Base-by-base conservation (phyloP, 1,140 invertebrate species). In the Halictus rubicundus region DNA sequence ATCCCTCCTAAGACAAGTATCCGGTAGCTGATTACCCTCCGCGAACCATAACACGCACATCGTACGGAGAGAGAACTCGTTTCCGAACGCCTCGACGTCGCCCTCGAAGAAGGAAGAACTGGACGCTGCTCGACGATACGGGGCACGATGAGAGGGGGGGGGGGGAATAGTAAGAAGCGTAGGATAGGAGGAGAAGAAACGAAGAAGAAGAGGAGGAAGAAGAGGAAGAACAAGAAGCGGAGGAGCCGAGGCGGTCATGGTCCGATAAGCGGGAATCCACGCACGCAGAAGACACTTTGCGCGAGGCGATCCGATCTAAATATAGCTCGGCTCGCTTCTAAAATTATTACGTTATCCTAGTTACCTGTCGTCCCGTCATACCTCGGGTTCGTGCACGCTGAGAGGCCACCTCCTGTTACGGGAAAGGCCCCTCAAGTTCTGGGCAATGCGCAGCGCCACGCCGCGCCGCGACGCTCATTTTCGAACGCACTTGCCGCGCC, bases 261-360 rank as follows among this genome's bases (percentile, higher is more conserved):
- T 88, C 85, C 88, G 86, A 87, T 89, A 88, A 89, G 80, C 83
- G 70, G 68, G 81, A 87, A 88, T 86, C 86, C 84, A 82, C 83
- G 83, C 81, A 68, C 78, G 59, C 59, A 42, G 54, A 68, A 78
- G 88, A 88, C 89, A 90, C 87, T 89, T 87, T 87, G 59, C 75
- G 75, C 83, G 61, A 46, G 82, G 82, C 52, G 80, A 89, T 88
- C 83, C 85, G 80, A 83, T 87, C 87, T 90, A 90, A 90, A 90
- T 90, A 90, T 89, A 89, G 80, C 83, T 82, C 39, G 61, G 76
- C 39, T 63, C 42, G 80, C 80, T 84, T 88, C 85, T 82, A 83
- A 84, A 82, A 81, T 84, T 85, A 54, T 84, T 85, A 70, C 82
- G 78, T 88, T 88, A 88, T 84, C 69, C 57, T 81, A 84, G 84